Evolutionary conservation across 2,888 invertebrate genomes (phyloP).

Genomic region (Gandaritis pyraliata): DNA sequence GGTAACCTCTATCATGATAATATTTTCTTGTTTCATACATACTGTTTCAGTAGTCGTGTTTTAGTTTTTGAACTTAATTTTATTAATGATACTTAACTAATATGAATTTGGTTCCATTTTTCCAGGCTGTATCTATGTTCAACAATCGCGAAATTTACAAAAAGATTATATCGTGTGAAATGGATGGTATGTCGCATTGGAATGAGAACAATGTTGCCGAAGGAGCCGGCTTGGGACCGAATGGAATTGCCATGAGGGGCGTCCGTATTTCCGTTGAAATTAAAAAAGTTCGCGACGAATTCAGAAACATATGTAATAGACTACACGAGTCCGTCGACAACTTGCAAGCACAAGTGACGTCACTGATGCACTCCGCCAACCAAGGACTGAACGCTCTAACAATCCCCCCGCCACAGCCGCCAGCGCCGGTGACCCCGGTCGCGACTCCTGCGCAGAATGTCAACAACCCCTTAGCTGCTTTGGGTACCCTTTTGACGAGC

Average conservation of each 20-base stretch:
- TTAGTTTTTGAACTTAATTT: too few species aligned
- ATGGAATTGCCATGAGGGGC: constrained; percentile 69
- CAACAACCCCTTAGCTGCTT: constrained; percentile 10
- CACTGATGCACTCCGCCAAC: constrained; percentile 9
- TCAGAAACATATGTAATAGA: constrained; percentile 33
- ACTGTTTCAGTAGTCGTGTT: too few species aligned
- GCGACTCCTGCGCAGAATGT: background rate
- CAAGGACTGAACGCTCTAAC: background rate
- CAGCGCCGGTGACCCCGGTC: background rate
- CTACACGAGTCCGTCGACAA: constrained; percentile 19
- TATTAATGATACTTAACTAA: too few species aligned
- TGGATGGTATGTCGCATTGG: constrained; percentile 30
- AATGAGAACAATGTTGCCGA: constrained; percentile 29
- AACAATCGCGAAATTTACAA: constrained; percentile 90
- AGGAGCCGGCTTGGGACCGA: constrained; percentile 82
- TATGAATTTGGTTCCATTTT: constrained; percentile 13
- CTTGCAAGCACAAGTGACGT: constrained; percentile 6
- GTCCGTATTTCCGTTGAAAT: constrained; percentile 42
- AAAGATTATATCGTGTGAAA: constrained; percentile 32
- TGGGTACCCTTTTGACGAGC: constrained; percentile 17
- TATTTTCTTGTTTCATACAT: too few species aligned
- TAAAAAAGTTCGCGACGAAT: constrained; percentile 36
- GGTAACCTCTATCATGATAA: too few species aligned
- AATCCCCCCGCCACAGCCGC: background rate
- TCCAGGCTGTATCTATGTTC: constrained; percentile 94